Conservation (phyloP, 2,113 vertebrate species). For the Talpa occidentalis region DNA sequence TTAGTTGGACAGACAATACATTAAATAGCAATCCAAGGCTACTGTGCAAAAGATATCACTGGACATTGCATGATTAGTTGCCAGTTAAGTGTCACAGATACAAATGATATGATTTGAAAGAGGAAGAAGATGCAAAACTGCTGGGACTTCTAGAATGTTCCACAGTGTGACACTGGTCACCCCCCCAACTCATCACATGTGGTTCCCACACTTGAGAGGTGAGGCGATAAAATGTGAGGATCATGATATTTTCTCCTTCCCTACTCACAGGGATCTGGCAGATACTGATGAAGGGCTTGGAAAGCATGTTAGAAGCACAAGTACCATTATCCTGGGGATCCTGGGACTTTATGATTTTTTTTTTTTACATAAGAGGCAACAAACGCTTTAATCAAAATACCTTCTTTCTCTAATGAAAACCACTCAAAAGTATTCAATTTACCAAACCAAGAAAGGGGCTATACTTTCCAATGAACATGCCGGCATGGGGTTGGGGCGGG, state of each 20-base stretch:
- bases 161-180: fast-evolving
- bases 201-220: neutral
- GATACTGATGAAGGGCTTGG: neutral
- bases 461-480: neutral
- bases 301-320: neutral
- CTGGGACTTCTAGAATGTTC: too few relatives aligned
- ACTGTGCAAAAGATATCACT: neutral
- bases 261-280: neutral
- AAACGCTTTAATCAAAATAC: slow-evolving; percentile 56
- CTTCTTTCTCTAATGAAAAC: slow-evolving; percentile 61
- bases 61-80: neutral
- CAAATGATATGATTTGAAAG: neutral
- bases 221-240: too few relatives aligned
- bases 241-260: neutral
- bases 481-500: neutral
- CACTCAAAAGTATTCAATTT: neutral
- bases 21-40: neutral
- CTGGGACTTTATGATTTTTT: neutral
- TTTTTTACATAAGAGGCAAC: neutral
- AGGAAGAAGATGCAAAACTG: neutral
- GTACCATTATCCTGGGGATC: neutral
- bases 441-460: neutral
- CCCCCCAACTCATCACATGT: neutral
- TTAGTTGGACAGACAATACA: neutral
- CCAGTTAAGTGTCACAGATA: neutral